Percentiles rank a stretch among this genome's conserved stretches.
Conservation (phyloP, 2,888 invertebrate species). For the Pecten maximus region DNA sequence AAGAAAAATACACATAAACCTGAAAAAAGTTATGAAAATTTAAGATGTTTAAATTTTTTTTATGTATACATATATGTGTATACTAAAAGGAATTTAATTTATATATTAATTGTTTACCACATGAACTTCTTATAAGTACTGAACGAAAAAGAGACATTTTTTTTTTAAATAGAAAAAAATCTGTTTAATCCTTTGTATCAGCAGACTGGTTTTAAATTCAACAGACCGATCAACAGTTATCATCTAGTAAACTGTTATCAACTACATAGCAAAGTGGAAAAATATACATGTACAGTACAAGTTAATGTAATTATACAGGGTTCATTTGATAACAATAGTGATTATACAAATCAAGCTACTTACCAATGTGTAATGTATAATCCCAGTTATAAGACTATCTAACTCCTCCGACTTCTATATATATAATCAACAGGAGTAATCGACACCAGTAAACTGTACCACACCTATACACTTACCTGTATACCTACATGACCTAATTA, state of each 20-base stretch:
- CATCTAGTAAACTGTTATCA: not conserved
- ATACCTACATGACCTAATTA: constrained; percentile 29
- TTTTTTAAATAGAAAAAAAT: too few relatives aligned
- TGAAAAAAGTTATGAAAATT: too few relatives aligned
- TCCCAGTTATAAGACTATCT: not conserved
- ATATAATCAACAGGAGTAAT: not conserved
- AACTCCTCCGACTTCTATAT: not conserved
- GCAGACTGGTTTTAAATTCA: not conserved
- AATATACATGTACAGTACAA: not conserved
- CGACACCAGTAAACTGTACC: not conserved
- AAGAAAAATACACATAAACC: too few relatives aligned
- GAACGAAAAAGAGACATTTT: too few relatives aligned
- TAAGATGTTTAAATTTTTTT: too few relatives aligned
- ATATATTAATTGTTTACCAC: too few relatives aligned
- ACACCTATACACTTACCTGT: not conserved
- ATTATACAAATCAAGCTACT: not conserved
- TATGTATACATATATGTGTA: too few relatives aligned
- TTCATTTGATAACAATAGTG: not conserved
- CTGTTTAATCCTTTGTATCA: too few relatives aligned
- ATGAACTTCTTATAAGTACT: too few relatives aligned
- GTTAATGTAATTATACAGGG: not conserved
- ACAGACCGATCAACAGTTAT: not conserved
- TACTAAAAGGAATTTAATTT: too few relatives aligned
- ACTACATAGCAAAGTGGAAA: not conserved
- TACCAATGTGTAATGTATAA: not conserved